Base-by-base conservation (phyloP, 2,888 invertebrate species). In the Melieria omissa region DNA sequence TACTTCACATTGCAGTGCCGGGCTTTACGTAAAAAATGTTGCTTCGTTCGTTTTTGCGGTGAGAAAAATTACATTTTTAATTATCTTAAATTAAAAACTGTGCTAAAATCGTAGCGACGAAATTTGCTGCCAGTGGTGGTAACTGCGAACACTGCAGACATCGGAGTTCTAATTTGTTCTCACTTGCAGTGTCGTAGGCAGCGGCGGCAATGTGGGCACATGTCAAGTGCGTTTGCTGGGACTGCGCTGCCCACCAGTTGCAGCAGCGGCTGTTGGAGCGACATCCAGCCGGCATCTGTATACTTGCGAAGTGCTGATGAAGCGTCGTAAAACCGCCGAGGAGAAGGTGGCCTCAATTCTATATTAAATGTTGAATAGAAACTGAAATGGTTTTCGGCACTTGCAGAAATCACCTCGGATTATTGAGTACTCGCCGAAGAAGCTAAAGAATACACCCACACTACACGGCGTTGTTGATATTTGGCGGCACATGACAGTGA, bases 401-500 rank as follows among this genome's bases (percentile, higher is more conserved):
- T 57, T 74, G n/a, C 79, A 89, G 89, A 89, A 89, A 88, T 84
- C 88, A 9, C 82, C 83, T 10, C 88, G 88, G 80, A 88, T 91
- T 10, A 90, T 92, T 72, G 89, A 90, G 83, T 92, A 90, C 82
- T 85, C 86, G 1, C 85, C 86, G 0, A 87, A 87, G 68, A 87
- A 86, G 73, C 47, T 29, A 12, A 71, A 81, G 6, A 68, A 77
- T 73, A 74, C 78, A 0, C 63, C 74, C 4, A 73, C 74, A 12
- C 72, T 76, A 16, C 67, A 76, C 60, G 81, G 79, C 75, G 88
- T 92, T 1, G 87, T 94, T 0, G 91, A 92, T 63, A 89, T 96
- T 74, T 95, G 95, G 95, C 88, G 90, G 61, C 90, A 93, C 80
- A 96, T 97, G 90, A 95, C 94, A 0, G 92, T 96, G 0, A 82